Evolutionary conservation across 1,140 invertebrate genomes (phyloP).

Genomic region (Drosophila rhopaloa): DNA sequence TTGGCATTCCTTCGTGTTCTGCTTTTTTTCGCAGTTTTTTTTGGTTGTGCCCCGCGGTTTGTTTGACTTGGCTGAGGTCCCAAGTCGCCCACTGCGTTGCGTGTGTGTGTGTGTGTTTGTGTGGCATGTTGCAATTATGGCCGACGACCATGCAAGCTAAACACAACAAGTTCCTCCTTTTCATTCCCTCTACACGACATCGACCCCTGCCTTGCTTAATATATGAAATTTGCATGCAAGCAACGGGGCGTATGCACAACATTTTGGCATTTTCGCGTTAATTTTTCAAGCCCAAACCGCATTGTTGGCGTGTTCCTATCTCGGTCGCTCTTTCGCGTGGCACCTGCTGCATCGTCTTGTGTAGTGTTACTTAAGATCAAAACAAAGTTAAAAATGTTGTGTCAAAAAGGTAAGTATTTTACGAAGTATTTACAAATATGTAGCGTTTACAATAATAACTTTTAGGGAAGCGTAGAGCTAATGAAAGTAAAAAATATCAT

Average conservation of each 20-base stretch:
- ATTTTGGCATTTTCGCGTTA: slow-evolving; percentile 73
- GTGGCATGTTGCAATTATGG: slow-evolving; percentile 82
- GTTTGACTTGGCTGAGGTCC: slow-evolving; percentile 68
- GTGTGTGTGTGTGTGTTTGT: slow-evolving; percentile 21
- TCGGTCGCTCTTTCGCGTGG: not conserved
- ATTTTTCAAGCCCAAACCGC: slow-evolving; percentile 51
- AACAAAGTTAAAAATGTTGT: slow-evolving; percentile 2
- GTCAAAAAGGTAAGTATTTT: not conserved
- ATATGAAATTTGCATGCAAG: slow-evolving; percentile 69
- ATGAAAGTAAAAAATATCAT: too few relatives aligned
- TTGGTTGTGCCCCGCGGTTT: slow-evolving; percentile 59
- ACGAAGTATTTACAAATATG: not conserved
- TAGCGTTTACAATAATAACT: too few relatives aligned
- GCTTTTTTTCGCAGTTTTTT: slow-evolving; percentile 31
- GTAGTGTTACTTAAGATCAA: slow-evolving; percentile 13
- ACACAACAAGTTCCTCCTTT: slow-evolving; percentile 27
- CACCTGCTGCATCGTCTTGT: slow-evolving; percentile 1
- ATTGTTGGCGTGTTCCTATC: slow-evolving; percentile 6
- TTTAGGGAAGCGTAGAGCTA: too few relatives aligned
- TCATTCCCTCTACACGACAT: slow-evolving; percentile 4
- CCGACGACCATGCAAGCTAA: slow-evolving; percentile 71
- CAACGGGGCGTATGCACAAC: slow-evolving; percentile 73
- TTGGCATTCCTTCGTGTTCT: slow-evolving; percentile 29
- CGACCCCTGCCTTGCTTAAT: slow-evolving; percentile 46
- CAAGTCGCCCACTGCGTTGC: not conserved